Evolutionary conservation across 2,113 vertebrate genomes (phyloP).

Genomic region (Pterocles burchelli): DNA sequence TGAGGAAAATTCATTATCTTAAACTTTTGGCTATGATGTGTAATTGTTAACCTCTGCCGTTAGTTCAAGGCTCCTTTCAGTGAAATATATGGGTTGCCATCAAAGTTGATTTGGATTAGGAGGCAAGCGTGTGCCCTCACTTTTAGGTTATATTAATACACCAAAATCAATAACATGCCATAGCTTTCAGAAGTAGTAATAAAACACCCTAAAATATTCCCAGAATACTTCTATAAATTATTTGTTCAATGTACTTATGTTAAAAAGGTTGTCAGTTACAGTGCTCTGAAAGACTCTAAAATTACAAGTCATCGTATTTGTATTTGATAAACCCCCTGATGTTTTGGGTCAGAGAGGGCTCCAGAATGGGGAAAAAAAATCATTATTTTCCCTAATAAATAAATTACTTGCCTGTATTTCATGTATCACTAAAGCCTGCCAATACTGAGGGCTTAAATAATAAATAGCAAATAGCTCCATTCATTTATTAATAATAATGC

Average conservation of each 20-base stretch:
- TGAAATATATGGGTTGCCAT: conserved; percentile 72
- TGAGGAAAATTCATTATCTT: conserved; percentile 73
- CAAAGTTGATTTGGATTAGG: conserved; percentile 77
- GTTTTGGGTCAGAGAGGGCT: conserved; percentile 75
- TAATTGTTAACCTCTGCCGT: conserved; percentile 77
- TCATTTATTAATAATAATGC: conserved; percentile 86
- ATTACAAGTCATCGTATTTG: conserved; percentile 79
- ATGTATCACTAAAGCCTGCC: conserved; percentile 77
- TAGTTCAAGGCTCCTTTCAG: conserved; percentile 72
- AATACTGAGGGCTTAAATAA: conserved; percentile 81
- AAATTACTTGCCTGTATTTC: conserved; percentile 85
- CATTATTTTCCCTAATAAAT: conserved; percentile 88
- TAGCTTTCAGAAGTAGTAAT: conserved; percentile 81
- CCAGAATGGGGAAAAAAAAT: conserved; percentile 68
- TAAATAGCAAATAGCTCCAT: conserved; percentile 83
- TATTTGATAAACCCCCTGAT: conserved; percentile 78
- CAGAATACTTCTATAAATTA: conserved; percentile 85
- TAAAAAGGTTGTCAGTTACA: conserved; percentile 84
- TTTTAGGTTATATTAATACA: conserved; percentile 81
- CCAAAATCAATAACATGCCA: conserved; percentile 80
- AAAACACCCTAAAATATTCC: conserved; percentile 84
- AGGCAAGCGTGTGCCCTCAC: conserved; percentile 66
- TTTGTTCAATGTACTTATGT: conserved; percentile 83
- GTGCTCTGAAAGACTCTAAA: conserved; percentile 77
- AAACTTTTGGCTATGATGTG: conserved; percentile 70